A percentile compares a stretch with the other conserved stretches of the same genome.
Conservation (phyloP, 2,888 invertebrate genomes). For the Drosophila nr. fundita region DNA sequence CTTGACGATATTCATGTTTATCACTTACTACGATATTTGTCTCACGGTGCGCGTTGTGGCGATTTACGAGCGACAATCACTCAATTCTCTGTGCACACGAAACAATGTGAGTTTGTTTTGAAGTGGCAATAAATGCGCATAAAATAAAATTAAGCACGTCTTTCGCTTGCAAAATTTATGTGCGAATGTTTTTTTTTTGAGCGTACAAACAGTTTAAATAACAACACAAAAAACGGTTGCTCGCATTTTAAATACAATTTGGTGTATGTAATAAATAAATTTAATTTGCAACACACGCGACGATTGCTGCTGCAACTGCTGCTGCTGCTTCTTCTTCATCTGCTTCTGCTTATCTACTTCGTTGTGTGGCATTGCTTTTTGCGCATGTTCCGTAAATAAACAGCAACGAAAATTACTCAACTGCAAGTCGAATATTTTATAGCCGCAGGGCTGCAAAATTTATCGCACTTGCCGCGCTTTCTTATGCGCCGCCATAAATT, state of each 20-base stretch:
- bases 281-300: constrained; percentile 73
- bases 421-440: constrained; percentile 80
- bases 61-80: constrained; percentile 67
- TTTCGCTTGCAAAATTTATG: constrained; percentile 60
- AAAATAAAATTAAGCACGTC: constrained; percentile 71
- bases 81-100: constrained; percentile 61
- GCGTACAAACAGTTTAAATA: constrained; percentile 12
- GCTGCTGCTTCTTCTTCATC: constrained; percentile 20
- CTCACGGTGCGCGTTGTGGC: constrained; percentile 23
- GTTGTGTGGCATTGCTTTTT: constrained; percentile 55
- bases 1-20: constrained; percentile 34
- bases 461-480: constrained; percentile 73
- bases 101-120: constrained; percentile 56
- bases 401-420: constrained; percentile 68
- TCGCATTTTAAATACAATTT: constrained; percentile 50
- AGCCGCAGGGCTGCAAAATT: constrained; percentile 78
- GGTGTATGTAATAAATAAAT: constrained; percentile 65
- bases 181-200: constrained; percentile 45
- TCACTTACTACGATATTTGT: constrained; percentile 45
- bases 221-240: constrained; percentile 38
- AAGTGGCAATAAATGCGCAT: constrained; percentile 55
- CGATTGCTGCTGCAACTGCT: constrained; percentile 39
- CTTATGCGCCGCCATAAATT: constrained; percentile 63
- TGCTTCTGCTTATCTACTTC: constrained; percentile 18
- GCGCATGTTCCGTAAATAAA: constrained; percentile 75